phyloP scores from a whole-genome alignment of 2,797 vertebrate genomes.

The Pristis pectinata region DNA sequence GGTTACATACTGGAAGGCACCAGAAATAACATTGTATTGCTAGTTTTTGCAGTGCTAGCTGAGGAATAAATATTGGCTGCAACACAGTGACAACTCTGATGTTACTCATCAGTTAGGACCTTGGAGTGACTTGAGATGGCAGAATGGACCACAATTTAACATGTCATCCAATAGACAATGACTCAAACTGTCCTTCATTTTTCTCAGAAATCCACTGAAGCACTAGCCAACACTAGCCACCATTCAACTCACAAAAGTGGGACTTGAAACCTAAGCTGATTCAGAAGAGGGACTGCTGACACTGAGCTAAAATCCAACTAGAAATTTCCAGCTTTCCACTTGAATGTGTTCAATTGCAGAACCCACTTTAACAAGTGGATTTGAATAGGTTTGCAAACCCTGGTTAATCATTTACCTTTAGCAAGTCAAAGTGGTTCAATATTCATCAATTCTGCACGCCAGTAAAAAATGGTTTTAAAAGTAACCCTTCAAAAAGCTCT shows the following conservation, averaged over 20 bases:
- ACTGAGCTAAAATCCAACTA: not conserved
- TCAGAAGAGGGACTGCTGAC: not conserved
- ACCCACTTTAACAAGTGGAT: not conserved
- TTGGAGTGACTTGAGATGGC: not conserved
- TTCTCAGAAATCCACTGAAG: not conserved
- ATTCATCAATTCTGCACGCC: too few relatives aligned
- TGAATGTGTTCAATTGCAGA: not conserved
- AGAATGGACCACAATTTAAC: not conserved
- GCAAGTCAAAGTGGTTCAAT: too few relatives aligned
- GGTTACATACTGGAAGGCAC: not conserved
- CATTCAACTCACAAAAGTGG: not conserved
- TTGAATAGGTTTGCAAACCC: not conserved
- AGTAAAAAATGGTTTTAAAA: too few relatives aligned
- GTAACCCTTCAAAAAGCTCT: not conserved
- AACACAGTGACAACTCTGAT: not conserved
- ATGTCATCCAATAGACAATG: not conserved
- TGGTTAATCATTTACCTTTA: too few relatives aligned
- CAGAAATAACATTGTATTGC: not conserved
- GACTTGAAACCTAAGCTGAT: not conserved
- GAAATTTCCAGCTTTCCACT: not conserved
- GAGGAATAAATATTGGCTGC: not conserved
- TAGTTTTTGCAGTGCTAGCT: not conserved
- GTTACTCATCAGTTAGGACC: not conserved
- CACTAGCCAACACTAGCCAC: not conserved
- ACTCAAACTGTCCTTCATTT: too few relatives aligned